Evolutionary conservation across 2,113 vertebrate genomes (phyloP).

Genomic region (Eolophus roseicapilla): DNA sequence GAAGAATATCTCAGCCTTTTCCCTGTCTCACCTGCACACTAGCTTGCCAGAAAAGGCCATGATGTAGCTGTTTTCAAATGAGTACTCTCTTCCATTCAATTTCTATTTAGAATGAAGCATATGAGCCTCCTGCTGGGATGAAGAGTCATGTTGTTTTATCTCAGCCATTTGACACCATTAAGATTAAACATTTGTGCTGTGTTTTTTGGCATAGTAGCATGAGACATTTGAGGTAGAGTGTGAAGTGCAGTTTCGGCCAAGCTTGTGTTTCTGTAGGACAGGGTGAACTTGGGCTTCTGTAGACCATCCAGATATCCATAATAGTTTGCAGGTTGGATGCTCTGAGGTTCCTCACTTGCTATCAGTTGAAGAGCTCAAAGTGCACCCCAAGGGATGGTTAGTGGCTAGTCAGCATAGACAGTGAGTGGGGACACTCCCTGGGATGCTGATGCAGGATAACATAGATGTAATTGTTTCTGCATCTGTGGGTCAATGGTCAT

Average conservation of each 20-base stretch:
- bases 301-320: not conserved
- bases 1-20: not conserved
- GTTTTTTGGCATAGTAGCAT: not conserved
- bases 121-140: not conserved
- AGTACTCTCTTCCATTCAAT: not conserved
- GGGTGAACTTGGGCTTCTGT: not conserved
- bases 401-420: not conserved
- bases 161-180: not conserved
- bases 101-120: conserved; percentile 4
- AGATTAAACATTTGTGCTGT: not conserved
- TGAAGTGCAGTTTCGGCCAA: not conserved
- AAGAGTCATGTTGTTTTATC: not conserved
- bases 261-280: not conserved
- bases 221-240: not conserved
- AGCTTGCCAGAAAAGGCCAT: not conserved
- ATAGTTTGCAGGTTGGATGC: not conserved
- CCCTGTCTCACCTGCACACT: not conserved
- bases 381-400: not conserved
- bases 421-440: not conserved
- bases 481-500: not conserved
- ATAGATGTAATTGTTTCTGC: not conserved
- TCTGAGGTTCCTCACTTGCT: not conserved
- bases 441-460: not conserved
- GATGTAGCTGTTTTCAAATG: not conserved
- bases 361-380: not conserved